Evolutionary conservation across 2,888 invertebrate genomes (phyloP).

Genomic region (Chrysina gloriosa): DNA sequence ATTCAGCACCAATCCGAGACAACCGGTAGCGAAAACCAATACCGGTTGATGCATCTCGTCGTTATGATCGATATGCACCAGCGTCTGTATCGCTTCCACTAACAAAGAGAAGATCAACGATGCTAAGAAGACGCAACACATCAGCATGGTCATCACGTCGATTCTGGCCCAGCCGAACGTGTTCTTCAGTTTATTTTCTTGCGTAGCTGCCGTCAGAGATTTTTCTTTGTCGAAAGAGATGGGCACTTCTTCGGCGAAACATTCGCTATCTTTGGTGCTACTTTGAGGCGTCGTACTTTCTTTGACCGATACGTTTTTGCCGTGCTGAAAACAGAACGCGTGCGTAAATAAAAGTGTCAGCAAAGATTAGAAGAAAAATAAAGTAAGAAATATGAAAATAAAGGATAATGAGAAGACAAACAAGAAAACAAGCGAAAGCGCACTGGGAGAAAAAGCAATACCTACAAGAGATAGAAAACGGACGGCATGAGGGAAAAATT

Average conservation of each 20-base stretch:
- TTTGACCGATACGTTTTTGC: conserved; percentile 48
- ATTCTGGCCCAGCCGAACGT: conserved; percentile 95
- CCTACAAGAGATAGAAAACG: too few species aligned
- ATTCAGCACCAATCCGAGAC: conserved; percentile 78
- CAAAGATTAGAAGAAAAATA: not conserved
- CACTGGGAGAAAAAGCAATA: not conserved
- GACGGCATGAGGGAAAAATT: too few species aligned
- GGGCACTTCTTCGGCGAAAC: conserved; percentile 49
- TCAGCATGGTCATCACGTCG: conserved; percentile 85
- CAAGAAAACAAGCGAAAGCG: not conserved
- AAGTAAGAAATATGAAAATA: not conserved
- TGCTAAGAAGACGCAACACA: conserved; percentile 83
- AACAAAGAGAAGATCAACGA: conserved; percentile 85
- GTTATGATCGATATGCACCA: conserved; percentile 79
- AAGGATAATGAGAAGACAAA: not conserved
- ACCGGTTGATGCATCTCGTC: conserved; percentile 81
- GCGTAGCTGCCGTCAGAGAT: conserved; percentile 43
- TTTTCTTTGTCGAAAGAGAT: conserved; percentile 30
- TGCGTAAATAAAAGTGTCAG: not conserved
- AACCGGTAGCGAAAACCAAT: conserved; percentile 79
- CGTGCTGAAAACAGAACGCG: conserved; percentile 55
- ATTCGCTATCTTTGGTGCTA: conserved; percentile 43
- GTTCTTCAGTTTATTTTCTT: conserved; percentile 71
- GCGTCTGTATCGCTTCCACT: conserved; percentile 84
- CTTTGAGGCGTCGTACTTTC: not conserved